Evolutionary conservation across 2,888 invertebrate species (phyloP).

Genomic region (Fragum sueziense): DNA sequence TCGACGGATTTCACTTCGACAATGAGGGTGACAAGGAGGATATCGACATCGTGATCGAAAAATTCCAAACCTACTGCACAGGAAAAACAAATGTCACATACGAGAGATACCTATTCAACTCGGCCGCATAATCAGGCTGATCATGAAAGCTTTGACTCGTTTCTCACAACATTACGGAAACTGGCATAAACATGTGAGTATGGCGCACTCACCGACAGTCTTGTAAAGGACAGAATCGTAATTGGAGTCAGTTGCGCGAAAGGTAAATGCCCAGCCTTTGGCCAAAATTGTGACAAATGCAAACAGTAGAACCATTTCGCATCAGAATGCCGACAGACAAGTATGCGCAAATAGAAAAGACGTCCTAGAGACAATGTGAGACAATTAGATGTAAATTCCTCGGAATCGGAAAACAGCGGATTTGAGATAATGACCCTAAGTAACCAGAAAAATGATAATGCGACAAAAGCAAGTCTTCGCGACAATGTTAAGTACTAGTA

Average conservation of each 20-base stretch:
- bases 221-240: conserved; percentile 22
- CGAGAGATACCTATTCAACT: conserved; percentile 56
- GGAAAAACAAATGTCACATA: conserved; percentile 19
- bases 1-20: conserved; percentile 37
- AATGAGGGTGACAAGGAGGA: conserved; percentile 33
- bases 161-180: conserved; percentile 1
- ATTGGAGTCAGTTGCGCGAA: conserved; percentile 14
- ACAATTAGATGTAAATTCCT: neutral
- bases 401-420: neutral
- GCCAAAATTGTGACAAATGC: conserved; percentile 9
- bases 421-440: conserved; percentile 14
- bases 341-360: neutral
- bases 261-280: conserved; percentile 19
- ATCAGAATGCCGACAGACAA: conserved; percentile 17
- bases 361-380: neutral
- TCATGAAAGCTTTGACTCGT: conserved; percentile 11
- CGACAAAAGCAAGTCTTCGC: conserved; percentile 12
- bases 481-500: neutral
- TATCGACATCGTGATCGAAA: conserved; percentile 31
- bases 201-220: neutral
- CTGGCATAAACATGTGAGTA: conserved; percentile 9
- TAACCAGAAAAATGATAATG: neutral
- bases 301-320: conserved; percentile 14
- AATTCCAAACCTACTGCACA: conserved; percentile 36
- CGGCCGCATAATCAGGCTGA: conserved; percentile 9